Conservation (phyloP, 2,797 vertebrate genomes). For the Notolepis coatsorum region DNA sequence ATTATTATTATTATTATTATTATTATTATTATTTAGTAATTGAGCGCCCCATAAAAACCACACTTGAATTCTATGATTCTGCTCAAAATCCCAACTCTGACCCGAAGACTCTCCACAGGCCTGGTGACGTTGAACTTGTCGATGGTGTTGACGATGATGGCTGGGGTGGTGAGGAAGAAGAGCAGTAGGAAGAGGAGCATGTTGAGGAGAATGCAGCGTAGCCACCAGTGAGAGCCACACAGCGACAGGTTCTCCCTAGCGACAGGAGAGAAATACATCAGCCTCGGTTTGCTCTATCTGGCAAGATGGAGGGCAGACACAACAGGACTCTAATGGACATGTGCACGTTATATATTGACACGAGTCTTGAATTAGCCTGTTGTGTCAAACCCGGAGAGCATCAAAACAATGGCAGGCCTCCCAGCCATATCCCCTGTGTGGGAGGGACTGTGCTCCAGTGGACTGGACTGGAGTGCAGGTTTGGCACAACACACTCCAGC, state of each 20-base stretch:
- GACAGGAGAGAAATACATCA: constrained; percentile 28
- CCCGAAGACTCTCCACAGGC: constrained; percentile 93
- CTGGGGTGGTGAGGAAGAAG: constrained; percentile 98
- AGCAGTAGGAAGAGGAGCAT: constrained; percentile 94
- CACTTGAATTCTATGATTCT: too few relatives aligned
- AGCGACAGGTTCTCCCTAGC: constrained; percentile 95
- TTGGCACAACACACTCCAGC: constrained; percentile 42
- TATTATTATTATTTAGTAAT: too few relatives aligned
- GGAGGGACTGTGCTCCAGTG: background rate
- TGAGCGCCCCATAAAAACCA: too few relatives aligned
- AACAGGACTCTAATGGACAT: constrained; percentile 10
- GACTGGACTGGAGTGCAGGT: constrained; percentile 28
- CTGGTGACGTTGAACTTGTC: constrained; percentile 97
- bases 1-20: too few relatives aligned
- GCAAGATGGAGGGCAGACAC: constrained; percentile 29
- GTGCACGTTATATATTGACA: constrained; percentile 19
- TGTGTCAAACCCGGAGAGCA: background rate
- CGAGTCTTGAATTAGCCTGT: constrained; percentile 40
- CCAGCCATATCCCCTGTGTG: background rate
- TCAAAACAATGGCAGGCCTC: too few relatives aligned
- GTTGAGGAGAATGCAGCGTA: constrained; percentile 92
- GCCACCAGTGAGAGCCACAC: constrained; percentile 92
- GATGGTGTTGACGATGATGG: constrained; percentile 98
- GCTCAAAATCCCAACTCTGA: constrained; percentile 58
- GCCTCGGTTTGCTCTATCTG: constrained; percentile 26